phyloP scores from a whole-genome alignment of 2,113 vertebrate species.

The Vulpes lagopus region DNA sequence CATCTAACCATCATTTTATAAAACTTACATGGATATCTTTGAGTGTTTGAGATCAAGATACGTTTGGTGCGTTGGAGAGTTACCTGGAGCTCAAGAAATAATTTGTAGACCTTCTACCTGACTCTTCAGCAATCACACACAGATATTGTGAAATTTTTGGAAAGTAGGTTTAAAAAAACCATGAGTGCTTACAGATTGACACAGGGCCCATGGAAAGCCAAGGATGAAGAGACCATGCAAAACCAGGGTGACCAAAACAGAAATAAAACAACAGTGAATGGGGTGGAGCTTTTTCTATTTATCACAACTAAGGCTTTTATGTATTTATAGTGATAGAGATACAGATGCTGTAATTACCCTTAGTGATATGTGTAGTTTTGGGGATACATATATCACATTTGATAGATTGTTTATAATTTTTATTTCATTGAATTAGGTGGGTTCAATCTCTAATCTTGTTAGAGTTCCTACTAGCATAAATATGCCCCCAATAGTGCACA shows the following conservation, averaged over 20 bases:
- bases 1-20: background rate
- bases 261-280: constrained; percentile 1
- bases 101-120: background rate
- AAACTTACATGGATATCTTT: background rate
- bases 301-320: background rate
- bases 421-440: background rate
- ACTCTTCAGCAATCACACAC: background rate
- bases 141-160: background rate
- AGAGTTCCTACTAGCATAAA: background rate
- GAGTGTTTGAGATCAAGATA: background rate
- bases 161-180: background rate
- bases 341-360: background rate
- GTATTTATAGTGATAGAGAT: background rate
- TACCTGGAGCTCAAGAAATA: background rate
- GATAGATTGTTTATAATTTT: background rate
- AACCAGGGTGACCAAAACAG: background rate
- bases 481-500: background rate
- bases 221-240: background rate
- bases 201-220: background rate
- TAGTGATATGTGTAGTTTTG: background rate
- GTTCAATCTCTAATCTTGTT: background rate
- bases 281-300: background rate
- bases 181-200: background rate
- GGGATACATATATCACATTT: background rate
- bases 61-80: background rate